Conservation (phyloP, 2,113 vertebrate genomes). For the Zosterops japonicus region DNA sequence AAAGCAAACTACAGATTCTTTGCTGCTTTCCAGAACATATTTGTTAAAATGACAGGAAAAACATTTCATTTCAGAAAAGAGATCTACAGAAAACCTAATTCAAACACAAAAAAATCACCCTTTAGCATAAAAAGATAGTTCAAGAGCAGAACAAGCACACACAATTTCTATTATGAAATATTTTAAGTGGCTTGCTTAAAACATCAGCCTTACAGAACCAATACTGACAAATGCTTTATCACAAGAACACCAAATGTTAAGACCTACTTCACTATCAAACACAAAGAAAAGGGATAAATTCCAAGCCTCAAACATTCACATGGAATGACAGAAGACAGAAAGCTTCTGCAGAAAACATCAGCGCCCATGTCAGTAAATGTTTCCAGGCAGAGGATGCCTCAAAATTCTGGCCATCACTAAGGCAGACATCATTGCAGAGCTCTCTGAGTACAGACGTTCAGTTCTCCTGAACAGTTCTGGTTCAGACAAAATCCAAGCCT, state of each 20-base stretch:
- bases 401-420: background rate
- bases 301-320: background rate
- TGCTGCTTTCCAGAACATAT: background rate
- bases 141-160: background rate
- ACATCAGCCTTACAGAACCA: background rate
- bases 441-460: background rate
- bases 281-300: background rate
- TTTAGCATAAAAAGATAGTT: background rate
- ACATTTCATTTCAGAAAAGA: background rate
- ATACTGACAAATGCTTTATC: background rate
- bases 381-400: background rate
- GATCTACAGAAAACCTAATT: background rate
- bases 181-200: background rate
- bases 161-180: background rate
- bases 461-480: fast-evolving
- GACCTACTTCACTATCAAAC: background rate
- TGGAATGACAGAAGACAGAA: background rate
- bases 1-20: background rate
- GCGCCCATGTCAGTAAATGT: background rate
- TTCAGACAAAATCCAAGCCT: background rate
- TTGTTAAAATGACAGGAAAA: background rate
- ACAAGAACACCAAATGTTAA: background rate
- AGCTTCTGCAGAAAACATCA: background rate
- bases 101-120: background rate
- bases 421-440: background rate